Evolutionary conservation across 2,888 invertebrate genomes (phyloP), one percentile per base, ranked within the genome.

Genomic region (Crematogaster levior): DNA sequence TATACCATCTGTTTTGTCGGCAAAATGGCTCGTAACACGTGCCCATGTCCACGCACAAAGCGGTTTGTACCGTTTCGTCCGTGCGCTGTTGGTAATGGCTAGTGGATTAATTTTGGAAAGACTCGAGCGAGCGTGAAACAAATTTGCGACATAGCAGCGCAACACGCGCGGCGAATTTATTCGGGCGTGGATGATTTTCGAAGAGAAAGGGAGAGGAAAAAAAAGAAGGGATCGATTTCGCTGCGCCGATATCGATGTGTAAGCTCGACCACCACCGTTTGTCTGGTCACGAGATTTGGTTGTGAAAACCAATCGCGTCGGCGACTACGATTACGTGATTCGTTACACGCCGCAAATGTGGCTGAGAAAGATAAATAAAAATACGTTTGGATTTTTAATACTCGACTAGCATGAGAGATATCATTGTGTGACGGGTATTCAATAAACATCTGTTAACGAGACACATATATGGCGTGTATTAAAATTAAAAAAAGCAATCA

Each of bases 31-130:
- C 77, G 77, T 70, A 70, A 70, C 77, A 53, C 77, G 68, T 37
- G 56, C 18, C 68, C 70, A 15, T 79, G 70, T 79, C 15, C 70
- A 70, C 72, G 70, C 70, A 79, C 70, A 79, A 79, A 79, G 77
- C 77, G 70, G 70, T 79, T 79, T 79, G 77, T 79, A 79, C 34
- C 53, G 46, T 56, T 77, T 70, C 70, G 30, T 37, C 72, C 10
- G 43, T 68, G 68, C 77, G 56, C 70, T 56, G 56, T 70, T 58
- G 70, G 70, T 79, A 79, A 79, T 79, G 34, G 77, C 56, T 24
- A 79, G 77, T 79, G 77, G 77, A 79, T 79, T 79, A 79, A 79
- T 79, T 79, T 70, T 56, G 77, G 77, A 34, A 40, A 79, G 77
- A 79, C 56, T 68, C 70, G 77, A 58, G 77, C 77, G 77, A 79